Base-by-base conservation (phyloP, 1,140 invertebrate species). In the Drosophila insularis region DNA sequence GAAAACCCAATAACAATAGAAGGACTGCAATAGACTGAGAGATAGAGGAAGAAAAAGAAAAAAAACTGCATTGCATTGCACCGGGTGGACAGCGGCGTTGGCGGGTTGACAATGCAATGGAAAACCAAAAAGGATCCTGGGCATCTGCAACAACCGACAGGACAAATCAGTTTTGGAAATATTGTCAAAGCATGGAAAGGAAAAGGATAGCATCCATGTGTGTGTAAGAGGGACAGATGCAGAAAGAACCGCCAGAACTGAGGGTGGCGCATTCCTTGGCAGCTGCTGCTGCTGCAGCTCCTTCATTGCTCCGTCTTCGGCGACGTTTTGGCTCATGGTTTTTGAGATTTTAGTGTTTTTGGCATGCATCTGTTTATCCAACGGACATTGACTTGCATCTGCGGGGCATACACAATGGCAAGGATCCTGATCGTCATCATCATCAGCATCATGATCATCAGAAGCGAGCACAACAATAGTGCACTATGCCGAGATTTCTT, bases 371-470 rank as follows among this genome's bases (percentile, higher is more conserved):
- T 10, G 21, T 35, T 43, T 43, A 50, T 50, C 19, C 43, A 50
- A 50, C 43, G 43, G 43, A 50, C 43, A 50, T 50, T 50, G 43
- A 50, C 43, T 50, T 50, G 43, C 43, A 50, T 50, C 43, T 50
- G 43, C 43, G 43, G 43, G 43, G 8, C 17, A 21, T 50, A 21
- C 1, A 50, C 43, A 50, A 50, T 50, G 43, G 43, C 43, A 50
- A 50, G 43, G 43, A 50, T 50, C 43, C 17, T 50, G 17, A 50
- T 50, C 43, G 8, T 50, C 43, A 50, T 50, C 17, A 50, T 50
- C 43, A 19, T 17, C 17, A 46, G 14, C 40, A 43, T 43, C 43
- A 46, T 46, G 14, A 17, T 14, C 4, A 27, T 27, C 27, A 27
- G 4, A 4, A 27, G 27, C 27, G 43, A 50, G 8, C 43, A 50